Percentiles rank a stretch among this genome's conserved stretches.
Conservation (phyloP, 2,113 vertebrate genomes). For the Scalopus aquaticus region DNA sequence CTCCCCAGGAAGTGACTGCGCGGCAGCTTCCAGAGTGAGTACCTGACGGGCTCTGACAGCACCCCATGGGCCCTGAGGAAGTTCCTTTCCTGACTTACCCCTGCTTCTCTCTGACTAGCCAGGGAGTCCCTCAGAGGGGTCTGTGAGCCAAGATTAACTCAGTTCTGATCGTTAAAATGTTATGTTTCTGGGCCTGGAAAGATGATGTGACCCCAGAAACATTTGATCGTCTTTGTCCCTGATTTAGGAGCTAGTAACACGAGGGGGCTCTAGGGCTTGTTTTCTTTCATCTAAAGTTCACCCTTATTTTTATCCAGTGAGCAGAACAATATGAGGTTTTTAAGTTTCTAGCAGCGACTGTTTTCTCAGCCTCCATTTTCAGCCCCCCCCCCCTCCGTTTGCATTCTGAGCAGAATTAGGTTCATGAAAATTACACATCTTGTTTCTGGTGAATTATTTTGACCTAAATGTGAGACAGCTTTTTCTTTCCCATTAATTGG, state of each 20-base stretch:
- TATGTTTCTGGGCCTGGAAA: no score
- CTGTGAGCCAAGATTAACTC: no score
- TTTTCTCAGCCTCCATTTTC: neutral
- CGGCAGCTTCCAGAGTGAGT: neutral
- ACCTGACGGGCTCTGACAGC: neutral
- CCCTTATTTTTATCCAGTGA: neutral
- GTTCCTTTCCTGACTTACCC: neutral
- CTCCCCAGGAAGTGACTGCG: neutral
- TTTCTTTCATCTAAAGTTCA: neutral
- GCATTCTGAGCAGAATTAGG: no score
- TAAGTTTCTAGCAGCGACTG: neutral
- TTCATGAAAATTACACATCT: neutral
- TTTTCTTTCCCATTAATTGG: neutral
- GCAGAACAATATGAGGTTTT: neutral
- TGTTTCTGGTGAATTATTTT: neutral
- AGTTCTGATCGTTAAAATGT: neutral
- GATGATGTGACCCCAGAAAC: no score
- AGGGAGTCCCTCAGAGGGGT: no score
- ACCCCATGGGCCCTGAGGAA: rapidly evolving
- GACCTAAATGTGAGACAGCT: neutral
- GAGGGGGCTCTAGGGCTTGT: neutral
- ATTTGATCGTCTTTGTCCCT: no score
- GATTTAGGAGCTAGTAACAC: neutral
- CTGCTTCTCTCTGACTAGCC: neutral
- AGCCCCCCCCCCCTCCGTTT: no score